Evolutionary conservation across 2,797 vertebrate species (phyloP).

Genomic region (Sphenodon punctatus): DNA sequence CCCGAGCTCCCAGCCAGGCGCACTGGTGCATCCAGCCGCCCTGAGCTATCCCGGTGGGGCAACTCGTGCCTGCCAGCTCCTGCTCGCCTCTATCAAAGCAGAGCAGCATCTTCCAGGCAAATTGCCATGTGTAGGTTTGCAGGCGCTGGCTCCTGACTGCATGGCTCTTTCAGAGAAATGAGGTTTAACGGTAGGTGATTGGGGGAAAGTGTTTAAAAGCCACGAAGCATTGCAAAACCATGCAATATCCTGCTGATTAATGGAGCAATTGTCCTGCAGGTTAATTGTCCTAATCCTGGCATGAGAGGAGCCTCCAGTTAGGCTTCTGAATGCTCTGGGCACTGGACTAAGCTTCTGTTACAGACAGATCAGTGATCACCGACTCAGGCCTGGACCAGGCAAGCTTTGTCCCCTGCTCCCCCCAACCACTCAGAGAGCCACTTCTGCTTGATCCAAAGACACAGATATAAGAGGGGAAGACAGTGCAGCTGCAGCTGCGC

Average conservation of each 20-base stretch:
- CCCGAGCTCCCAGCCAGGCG: not conserved
- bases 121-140: not conserved
- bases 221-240: conserved; percentile 42
- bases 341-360: not conserved
- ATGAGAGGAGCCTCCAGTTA: not conserved
- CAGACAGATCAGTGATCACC: not conserved
- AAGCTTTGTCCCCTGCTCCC: too few species aligned
- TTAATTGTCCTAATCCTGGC: conserved; percentile 22
- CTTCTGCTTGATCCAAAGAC: too few species aligned
- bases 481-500: too few species aligned
- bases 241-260: conserved; percentile 44
- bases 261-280: conserved; percentile 41
- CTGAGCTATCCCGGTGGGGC: too few species aligned
- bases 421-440: too few species aligned
- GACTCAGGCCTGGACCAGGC: not conserved
- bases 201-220: conserved; percentile 25
- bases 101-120: not conserved
- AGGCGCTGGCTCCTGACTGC: conserved; percentile 6
- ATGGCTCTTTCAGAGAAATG: conserved; percentile 28
- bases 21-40: too few species aligned
- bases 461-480: too few species aligned
- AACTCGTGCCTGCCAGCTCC: not conserved
- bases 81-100: not conserved
- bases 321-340: not conserved
- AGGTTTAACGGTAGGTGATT: conserved; percentile 48